Percentiles rank a stretch among this genome's conserved stretches.
Evolutionary conservation across 2,797 vertebrate species (phyloP).

Genomic region (Chrysocyon brachyurus): DNA sequence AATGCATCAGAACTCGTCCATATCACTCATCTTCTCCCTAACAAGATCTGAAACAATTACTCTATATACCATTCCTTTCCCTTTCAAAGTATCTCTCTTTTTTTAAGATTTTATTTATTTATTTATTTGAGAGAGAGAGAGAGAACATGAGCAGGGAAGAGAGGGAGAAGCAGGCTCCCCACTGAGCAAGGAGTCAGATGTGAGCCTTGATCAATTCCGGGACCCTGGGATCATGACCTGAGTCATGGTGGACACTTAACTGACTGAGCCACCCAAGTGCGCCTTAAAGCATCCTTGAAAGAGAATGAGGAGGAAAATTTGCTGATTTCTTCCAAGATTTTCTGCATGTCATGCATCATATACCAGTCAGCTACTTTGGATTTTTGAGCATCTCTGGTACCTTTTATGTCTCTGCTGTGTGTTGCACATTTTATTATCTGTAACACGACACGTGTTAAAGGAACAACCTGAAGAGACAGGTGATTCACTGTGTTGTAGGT

Average conservation of each 20-base stretch:
- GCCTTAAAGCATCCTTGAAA: background rate
- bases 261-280: too few species aligned
- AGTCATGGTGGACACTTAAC: too few species aligned
- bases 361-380: background rate
- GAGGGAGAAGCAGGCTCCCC: too few species aligned
- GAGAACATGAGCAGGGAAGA: too few species aligned
- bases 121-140: too few species aligned
- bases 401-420: background rate
- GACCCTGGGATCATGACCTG: too few species aligned
- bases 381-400: background rate
- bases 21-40: background rate
- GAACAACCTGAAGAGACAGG: background rate
- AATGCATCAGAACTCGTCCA: background rate
- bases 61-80: background rate
- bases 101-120: too few species aligned
- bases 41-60: background rate
- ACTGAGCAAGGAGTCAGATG: too few species aligned
- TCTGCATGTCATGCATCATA: background rate
- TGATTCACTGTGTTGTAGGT: background rate
- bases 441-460: background rate
- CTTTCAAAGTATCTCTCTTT: background rate
- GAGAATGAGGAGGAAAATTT: background rate
- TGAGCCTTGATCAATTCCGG: too few species aligned
- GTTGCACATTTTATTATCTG: fast-evolving
- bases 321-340: background rate